phyloP scores from a whole-genome alignment of 1,140 invertebrate genomes.

The Euura saliciscinereae region DNA sequence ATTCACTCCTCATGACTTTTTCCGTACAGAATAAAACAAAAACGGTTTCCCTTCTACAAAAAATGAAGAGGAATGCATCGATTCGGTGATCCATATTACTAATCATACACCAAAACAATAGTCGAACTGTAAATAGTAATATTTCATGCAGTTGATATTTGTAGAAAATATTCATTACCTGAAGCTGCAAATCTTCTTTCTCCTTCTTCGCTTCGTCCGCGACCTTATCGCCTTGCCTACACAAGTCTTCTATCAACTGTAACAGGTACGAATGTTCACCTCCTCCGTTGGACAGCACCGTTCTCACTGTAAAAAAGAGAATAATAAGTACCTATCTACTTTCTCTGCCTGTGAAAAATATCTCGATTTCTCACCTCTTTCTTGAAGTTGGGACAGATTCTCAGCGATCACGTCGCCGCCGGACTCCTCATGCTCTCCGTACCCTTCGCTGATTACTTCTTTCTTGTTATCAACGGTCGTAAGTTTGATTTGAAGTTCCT shows the following conservation, averaged over 20 bases:
- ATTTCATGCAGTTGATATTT: slow-evolving; percentile 40
- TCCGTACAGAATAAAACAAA: background rate
- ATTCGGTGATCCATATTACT: too few species aligned
- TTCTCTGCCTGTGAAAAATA: background rate
- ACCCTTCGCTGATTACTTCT: slow-evolving; percentile 71
- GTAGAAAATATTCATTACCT: slow-evolving; percentile 60
- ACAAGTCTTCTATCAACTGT: slow-evolving; percentile 68
- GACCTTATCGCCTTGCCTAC: slow-evolving; percentile 65
- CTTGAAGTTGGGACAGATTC: slow-evolving; percentile 53
- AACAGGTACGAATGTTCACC: slow-evolving; percentile 58
- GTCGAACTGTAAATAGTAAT: slow-evolving; percentile 21
- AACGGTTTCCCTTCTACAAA: background rate
- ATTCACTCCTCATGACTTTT: too few species aligned
- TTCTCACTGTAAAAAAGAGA: slow-evolving; percentile 49
- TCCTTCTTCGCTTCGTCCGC: slow-evolving; percentile 69
- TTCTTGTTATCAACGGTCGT: slow-evolving; percentile 60
- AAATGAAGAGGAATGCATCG: too few species aligned
- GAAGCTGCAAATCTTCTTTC: slow-evolving; percentile 72
- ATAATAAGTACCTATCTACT: slow-evolving; percentile 9
- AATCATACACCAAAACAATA: background rate
- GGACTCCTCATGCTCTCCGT: slow-evolving; percentile 56
- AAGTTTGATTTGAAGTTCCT: slow-evolving; percentile 56
- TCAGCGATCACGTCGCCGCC: slow-evolving; percentile 40
- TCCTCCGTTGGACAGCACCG: slow-evolving; percentile 53
- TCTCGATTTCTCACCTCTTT: slow-evolving; percentile 44